Percentiles rank a stretch among this genome's conserved stretches.
Evolutionary conservation across 2,113 vertebrate genomes (phyloP).

Genomic region (Phyllopteryx taeniolatus): DNA sequence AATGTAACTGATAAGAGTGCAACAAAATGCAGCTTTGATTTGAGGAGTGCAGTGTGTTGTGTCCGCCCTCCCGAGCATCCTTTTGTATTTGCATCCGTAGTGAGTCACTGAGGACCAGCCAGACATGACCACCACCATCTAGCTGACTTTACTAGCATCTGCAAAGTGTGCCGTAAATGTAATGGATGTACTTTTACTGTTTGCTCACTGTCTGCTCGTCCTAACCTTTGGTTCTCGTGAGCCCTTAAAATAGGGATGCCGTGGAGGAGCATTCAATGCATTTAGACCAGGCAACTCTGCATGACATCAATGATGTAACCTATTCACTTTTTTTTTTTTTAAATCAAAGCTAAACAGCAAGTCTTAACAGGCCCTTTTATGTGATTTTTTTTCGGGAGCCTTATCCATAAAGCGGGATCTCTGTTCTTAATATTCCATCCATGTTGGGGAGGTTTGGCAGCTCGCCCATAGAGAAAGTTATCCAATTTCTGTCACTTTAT

Average conservation of each 20-base stretch:
- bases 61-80: conserved; percentile 3
- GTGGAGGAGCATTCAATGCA: background rate
- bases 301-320: conserved; percentile 13
- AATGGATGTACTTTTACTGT: background rate
- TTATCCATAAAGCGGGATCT: background rate
- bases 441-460: conserved; percentile 11
- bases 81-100: conserved; percentile 52
- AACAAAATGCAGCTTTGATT: background rate
- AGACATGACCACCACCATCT: conserved; percentile 47
- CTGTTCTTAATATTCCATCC: background rate
- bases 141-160: conserved; percentile 40
- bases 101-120: conserved; percentile 50
- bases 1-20: background rate
- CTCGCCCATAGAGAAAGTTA: conserved; percentile 49
- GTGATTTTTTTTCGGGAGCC: background rate
- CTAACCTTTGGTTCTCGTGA: background rate
- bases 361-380: background rate
- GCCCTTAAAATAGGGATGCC: conserved; percentile 17
- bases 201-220: background rate
- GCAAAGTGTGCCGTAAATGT: conserved; percentile 8
- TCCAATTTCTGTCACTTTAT: conserved; percentile 52
- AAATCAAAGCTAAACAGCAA: background rate
- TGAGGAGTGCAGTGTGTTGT: background rate
- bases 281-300: background rate
- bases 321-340: conserved; percentile 21